These are phyloP conservation scores for Grammomys surdaster DNA, from an alignment of 2,113 vertebrate genomes.

Conservation along the genomic window DNA sequence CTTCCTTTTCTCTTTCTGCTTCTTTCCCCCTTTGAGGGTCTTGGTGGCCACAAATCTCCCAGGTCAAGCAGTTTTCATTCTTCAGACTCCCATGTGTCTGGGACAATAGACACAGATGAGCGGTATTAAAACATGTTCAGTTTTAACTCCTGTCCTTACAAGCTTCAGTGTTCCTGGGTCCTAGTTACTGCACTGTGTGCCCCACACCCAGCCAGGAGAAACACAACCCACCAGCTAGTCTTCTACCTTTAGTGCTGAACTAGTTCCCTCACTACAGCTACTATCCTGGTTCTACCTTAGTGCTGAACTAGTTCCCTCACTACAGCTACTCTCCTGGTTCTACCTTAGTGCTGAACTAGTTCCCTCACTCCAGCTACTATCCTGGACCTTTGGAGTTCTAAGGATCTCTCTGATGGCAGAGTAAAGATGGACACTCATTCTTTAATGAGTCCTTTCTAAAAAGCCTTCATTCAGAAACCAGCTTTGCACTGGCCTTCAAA, in stretches of 20 bases:
- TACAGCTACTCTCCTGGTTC: too few species aligned
- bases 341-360: not conserved
- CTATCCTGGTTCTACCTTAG: too few species aligned
- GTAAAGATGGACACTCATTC: not conserved
- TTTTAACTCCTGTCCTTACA: not conserved
- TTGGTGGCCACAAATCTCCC: not conserved
- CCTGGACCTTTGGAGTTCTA: constrained; percentile 28
- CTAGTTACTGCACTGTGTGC: not conserved
- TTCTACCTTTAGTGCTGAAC: too few species aligned
- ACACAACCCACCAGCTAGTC: not conserved
- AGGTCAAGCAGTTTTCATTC: not conserved
- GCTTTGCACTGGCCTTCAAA: constrained; percentile 49
- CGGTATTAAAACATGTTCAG: not conserved
- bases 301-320: too few species aligned
- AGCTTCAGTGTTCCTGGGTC: not conserved
- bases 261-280: too few species aligned
- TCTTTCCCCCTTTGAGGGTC: not conserved
- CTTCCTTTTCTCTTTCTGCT: not conserved
- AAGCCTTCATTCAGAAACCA: constrained; percentile 43
- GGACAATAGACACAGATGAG: not conserved
- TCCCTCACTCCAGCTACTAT: not conserved
- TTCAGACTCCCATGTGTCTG: not conserved
- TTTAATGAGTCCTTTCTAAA: constrained; percentile 23
- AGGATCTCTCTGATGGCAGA: not conserved
- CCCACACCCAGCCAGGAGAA: not conserved